These are phyloP conservation scores for Liodrosophila aerea DNA, from an alignment of 2,888 invertebrate genomes.

Conservation along the genomic window DNA sequence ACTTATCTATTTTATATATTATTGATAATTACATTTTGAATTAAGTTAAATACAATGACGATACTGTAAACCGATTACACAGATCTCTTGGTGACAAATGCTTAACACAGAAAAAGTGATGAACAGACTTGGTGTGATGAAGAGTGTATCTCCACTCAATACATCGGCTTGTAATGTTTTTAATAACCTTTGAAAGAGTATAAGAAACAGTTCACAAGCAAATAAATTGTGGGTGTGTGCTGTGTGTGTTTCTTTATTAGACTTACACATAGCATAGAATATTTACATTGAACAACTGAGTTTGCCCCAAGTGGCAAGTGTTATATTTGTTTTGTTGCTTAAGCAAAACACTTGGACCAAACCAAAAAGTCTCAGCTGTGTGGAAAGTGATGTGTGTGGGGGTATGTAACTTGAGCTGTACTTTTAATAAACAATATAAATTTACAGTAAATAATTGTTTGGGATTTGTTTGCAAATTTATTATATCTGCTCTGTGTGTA, in stretches of 20 bases:
- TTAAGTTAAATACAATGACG: too few relatives aligned
- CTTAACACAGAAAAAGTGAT: too few relatives aligned
- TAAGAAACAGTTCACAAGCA: conserved; percentile 39
- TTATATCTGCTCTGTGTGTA: conserved; percentile 19
- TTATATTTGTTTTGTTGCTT: conserved; percentile 65
- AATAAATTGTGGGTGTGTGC: conserved; percentile 41
- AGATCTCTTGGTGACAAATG: too few relatives aligned
- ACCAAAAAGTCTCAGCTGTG: conserved; percentile 33
- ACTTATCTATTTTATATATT: too few relatives aligned
- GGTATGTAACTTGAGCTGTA: conserved; percentile 39
- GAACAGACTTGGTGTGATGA: too few relatives aligned
- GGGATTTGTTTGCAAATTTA: conserved; percentile 63
- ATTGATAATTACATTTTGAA: too few relatives aligned
- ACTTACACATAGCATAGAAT: background rate
- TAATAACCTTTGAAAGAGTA: too few relatives aligned
- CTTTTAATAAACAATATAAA: conserved; percentile 76
- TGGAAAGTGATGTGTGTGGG: background rate
- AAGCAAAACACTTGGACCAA: conserved; percentile 49
- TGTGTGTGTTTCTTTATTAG: conserved; percentile 3
- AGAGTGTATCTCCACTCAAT: too few relatives aligned
- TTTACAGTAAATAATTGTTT: conserved; percentile 76
- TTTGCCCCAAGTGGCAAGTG: conserved; percentile 52
- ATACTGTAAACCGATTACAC: too few relatives aligned
- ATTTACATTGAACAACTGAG: conserved; percentile 11
- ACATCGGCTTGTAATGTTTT: too few relatives aligned